These are phyloP conservation scores for Cheilosia impressa DNA, from an alignment of 2,888 invertebrate species.

Conservation along the genomic window DNA sequence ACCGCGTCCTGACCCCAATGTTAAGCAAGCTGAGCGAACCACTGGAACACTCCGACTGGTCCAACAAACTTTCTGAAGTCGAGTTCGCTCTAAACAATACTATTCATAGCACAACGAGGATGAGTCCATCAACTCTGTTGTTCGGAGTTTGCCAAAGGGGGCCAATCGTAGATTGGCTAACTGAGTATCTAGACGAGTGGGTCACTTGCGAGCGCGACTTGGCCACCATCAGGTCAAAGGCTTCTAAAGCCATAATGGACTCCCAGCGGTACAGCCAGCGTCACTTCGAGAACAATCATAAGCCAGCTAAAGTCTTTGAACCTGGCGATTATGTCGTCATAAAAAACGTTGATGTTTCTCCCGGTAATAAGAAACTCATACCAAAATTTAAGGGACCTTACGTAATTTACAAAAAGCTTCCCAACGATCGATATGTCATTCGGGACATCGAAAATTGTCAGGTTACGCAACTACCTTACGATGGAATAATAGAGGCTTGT, in stretches of 20 bases:
- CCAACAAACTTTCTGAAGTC: neutral
- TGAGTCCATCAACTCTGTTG: neutral
- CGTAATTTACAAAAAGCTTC: neutral
- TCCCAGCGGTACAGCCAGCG: neutral
- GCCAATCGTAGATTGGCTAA: neutral
- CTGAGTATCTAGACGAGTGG: neutral
- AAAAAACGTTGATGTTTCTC: neutral
- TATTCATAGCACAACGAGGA: neutral
- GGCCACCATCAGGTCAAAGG: neutral
- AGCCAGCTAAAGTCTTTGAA: neutral
- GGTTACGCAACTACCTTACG: too few relatives aligned
- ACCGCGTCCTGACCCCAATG: slow-evolving; percentile 58
- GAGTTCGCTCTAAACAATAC: slow-evolving; percentile 5
- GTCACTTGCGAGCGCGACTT: neutral
- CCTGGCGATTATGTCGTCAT: neutral
- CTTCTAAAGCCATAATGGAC: too few relatives aligned
- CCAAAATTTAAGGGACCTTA: slow-evolving; percentile 2
- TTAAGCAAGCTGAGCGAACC: slow-evolving; percentile 2
- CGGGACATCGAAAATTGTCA: too few relatives aligned
- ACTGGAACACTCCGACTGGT: neutral
- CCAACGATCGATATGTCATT: too few relatives aligned
- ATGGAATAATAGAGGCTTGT: too few relatives aligned
- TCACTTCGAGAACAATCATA: neutral
- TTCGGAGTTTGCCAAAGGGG: slow-evolving; percentile 1
- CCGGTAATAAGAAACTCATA: neutral